phyloP scores from a whole-genome alignment of 2,797 vertebrate genomes.

The Todus mexicanus region DNA sequence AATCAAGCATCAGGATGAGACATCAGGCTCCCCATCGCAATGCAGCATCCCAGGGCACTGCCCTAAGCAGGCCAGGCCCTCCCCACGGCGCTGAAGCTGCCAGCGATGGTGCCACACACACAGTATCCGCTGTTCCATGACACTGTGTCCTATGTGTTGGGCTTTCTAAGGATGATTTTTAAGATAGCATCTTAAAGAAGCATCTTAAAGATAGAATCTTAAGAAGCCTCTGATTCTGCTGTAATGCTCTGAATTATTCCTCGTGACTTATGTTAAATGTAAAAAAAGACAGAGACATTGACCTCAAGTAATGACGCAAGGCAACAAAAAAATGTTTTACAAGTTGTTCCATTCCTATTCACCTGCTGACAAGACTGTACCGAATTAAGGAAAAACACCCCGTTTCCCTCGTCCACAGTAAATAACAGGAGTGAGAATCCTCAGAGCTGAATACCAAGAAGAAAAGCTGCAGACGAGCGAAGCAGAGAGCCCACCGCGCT shows the following conservation, averaged over 20 bases:
- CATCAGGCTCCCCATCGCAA: accelerated
- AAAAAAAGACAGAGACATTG: neutral
- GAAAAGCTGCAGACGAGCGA: neutral
- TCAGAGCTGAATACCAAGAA: neutral
- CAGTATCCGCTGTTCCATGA: neutral
- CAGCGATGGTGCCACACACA: no score
- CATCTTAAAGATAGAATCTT: no score
- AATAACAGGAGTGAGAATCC: neutral
- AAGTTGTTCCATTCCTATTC: neutral
- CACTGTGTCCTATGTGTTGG: accelerated
- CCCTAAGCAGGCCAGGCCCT: no score
- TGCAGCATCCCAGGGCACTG: accelerated
- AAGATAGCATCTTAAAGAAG: no score
- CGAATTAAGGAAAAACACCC: neutral
- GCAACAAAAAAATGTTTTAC: neutral
- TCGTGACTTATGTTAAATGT: neutral
- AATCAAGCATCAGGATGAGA: accelerated
- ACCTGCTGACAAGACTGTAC: neutral
- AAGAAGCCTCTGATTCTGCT: neutral
- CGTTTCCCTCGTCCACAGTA: neutral
- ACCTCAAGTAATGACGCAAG: neutral
- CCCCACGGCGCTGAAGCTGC: neutral
- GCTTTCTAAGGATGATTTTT: accelerated
- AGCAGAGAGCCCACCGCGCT: no score
- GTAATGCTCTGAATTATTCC: neutral